A percentile compares a stretch with the other conserved stretches of the same genome.
These are phyloP conservation scores for Habrosyne pyritoides DNA, from an alignment of 2,888 invertebrate genomes.

Conservation along the genomic window DNA sequence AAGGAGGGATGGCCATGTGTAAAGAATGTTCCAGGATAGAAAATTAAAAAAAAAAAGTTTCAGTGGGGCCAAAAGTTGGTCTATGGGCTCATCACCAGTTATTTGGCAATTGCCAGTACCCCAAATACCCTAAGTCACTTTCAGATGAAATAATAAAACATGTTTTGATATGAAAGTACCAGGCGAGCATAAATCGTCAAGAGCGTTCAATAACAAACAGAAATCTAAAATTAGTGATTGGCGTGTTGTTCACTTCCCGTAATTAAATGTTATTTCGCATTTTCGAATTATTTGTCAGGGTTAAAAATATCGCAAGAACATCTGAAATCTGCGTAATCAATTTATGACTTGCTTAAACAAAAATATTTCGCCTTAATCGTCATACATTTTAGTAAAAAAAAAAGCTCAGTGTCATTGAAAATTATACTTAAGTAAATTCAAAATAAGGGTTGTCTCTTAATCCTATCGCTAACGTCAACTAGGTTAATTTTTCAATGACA, in stretches of 20 bases:
- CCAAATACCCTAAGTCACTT: not conserved
- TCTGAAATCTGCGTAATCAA: not conserved
- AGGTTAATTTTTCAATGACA: too few species aligned
- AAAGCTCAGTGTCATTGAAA: too few species aligned
- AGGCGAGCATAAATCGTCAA: not conserved
- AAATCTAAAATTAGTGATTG: slow-evolving; percentile 5
- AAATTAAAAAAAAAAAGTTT: too few species aligned
- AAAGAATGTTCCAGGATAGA: too few species aligned
- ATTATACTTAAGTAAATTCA: too few species aligned
- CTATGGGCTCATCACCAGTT: not conserved
- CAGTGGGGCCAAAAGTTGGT: too few species aligned
- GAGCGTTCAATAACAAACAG: slow-evolving; percentile 6
- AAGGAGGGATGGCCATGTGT: too few species aligned
- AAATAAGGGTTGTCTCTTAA: too few species aligned
- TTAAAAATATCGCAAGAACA: slow-evolving; percentile 19
- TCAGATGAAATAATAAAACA: not conserved
- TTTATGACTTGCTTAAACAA: not conserved
- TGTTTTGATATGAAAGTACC: slow-evolving; percentile 1
- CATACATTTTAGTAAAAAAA: too few species aligned
- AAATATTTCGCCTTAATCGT: not conserved
- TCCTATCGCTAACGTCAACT: too few species aligned
- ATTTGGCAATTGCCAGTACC: not conserved
- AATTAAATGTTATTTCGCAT: slow-evolving; percentile 24
- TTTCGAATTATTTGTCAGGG: slow-evolving; percentile 16
- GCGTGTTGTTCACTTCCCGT: slow-evolving; percentile 19